Evolutionary conservation across 2,797 vertebrate genomes (phyloP).

Genomic region (Aulostomus chinensis): DNA sequence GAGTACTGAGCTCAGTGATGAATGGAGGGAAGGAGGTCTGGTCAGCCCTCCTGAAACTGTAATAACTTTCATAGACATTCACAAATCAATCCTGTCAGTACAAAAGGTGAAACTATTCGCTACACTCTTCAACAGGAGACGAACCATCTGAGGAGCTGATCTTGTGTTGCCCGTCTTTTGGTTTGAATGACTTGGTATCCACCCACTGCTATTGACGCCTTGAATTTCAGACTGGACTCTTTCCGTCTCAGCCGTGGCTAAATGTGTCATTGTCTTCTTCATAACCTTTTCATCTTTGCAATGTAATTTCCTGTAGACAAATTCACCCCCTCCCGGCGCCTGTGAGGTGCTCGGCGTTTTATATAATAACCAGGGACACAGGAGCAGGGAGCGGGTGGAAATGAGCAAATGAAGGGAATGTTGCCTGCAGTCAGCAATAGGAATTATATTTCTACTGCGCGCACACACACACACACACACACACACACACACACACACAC

Average conservation of each 20-base stretch:
- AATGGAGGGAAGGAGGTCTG: no score
- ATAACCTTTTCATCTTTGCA: constrained; percentile 17
- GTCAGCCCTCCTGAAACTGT: no score
- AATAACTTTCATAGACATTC: no score
- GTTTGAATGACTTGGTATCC: constrained; percentile 1
- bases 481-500: neutral
- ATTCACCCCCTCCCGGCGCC: constrained; percentile 2
- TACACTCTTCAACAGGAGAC: no score
- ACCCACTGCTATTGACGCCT: neutral
- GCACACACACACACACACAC: neutral
- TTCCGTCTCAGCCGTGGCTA: neutral
- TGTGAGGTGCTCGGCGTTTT: constrained; percentile 24
- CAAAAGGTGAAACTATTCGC: no score
- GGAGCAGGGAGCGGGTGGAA: constrained; percentile 20
- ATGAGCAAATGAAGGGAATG: constrained; percentile 43
- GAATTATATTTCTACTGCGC: constrained; percentile 23
- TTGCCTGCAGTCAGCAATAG: constrained; percentile 26
- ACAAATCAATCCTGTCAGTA: no score
- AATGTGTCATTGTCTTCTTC: constrained; percentile 18
- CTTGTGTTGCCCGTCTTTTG: no score
- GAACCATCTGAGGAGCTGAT: no score
- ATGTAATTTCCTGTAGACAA: constrained; percentile 26
- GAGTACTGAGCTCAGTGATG: no score
- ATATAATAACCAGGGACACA: constrained; percentile 31
- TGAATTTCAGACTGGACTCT: constrained; percentile 8